Evolutionary conservation across 2,888 invertebrate species (phyloP), one percentile per base, ranked within the genome.

Genomic region (Chorisops tibialis): DNA sequence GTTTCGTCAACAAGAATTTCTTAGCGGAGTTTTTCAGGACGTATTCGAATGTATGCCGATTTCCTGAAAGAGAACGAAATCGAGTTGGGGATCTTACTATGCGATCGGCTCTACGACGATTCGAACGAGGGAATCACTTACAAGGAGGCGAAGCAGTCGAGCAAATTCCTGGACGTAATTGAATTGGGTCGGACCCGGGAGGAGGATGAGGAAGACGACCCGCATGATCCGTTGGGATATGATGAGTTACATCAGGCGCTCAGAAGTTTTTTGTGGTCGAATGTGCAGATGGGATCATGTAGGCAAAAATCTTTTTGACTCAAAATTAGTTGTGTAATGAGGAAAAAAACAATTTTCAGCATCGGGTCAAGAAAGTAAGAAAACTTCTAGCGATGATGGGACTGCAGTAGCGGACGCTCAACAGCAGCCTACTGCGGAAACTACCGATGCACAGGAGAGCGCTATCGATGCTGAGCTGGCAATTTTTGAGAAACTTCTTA

Each of bases 41-140:
- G 62, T 21, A 67, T 71, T 39, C 64, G 67, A 2, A 66, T 59
- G n/a, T 70, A 69, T 37, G 70, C 68, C 0, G 66, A 69, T n/a
- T 71, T 70, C 49, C 58, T 71, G 6, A 67, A 70, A 54, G 12
- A 62, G 6, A 67, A 71, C 49, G 63, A 68, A 48, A 69, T 71
- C 14, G 71, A 71, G 48, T 58, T 71, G 2, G 69, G 69, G 12
- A 66, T 71, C 14, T 59, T 71, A 6, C 59, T 71, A 9, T 71
- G 70, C 50, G 67, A 68, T 43, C 61, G 68, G 50, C 45, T 71
- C 5, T 67, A 65, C 37, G 71, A 71, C 21, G 66, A 70, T 35
- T 65, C 67, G 3, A 67, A 67, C 9, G 69, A 69, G 35, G 70
- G 71, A 2, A 68, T 71, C 5, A 71, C 71, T 2, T 71, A 70